These are phyloP conservation scores for Turritopsis dohrnii DNA, from an alignment of 30 jellyfish, hydroid and myxozoan genomes.

Conservation along the genomic window DNA sequence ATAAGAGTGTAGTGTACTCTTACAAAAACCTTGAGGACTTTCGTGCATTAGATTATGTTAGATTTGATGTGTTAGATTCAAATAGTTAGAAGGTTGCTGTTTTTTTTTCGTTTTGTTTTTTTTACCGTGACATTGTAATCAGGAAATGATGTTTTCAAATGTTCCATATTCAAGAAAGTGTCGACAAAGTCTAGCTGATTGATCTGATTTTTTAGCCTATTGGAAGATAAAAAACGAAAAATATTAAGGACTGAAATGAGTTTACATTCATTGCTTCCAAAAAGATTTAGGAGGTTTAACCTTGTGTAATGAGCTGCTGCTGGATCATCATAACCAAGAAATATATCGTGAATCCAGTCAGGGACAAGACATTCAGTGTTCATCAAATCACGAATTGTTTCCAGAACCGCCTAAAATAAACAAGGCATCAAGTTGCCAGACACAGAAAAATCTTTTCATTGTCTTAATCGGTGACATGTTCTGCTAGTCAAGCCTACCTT, in stretches of 20 bases:
- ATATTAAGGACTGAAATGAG: background rate
- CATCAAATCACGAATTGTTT: constrained; percentile 97
- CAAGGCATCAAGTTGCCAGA: background rate
- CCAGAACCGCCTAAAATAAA: constrained; percentile 88
- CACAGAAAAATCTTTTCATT: background rate
- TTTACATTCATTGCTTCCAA: background rate
- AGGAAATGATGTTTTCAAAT: constrained; percentile 82
- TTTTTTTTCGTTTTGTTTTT: too few relatives aligned
- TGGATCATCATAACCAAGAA: constrained; percentile 98
- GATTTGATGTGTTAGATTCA: too few relatives aligned
- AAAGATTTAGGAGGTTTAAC: constrained; percentile 15
- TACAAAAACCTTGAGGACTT: too few relatives aligned
- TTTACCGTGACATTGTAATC: constrained; percentile 59
- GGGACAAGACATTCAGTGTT: constrained; percentile 97
- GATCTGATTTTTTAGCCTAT: constrained; percentile 71
- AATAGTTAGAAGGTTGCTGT: too few relatives aligned
- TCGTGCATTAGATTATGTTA: too few relatives aligned
- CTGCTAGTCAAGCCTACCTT: constrained; percentile 48
- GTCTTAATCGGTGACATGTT: background rate
- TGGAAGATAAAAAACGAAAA: background rate
- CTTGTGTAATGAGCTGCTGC: constrained; percentile 90
- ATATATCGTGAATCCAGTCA: constrained; percentile 94
- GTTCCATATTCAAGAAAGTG: constrained; percentile 86
- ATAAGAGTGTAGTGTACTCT: too few relatives aligned
- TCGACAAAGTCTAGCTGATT: constrained; percentile 75